Base-by-base conservation (phyloP, 2,888 invertebrate species). In the Polydrusus pterygomalis region DNA sequence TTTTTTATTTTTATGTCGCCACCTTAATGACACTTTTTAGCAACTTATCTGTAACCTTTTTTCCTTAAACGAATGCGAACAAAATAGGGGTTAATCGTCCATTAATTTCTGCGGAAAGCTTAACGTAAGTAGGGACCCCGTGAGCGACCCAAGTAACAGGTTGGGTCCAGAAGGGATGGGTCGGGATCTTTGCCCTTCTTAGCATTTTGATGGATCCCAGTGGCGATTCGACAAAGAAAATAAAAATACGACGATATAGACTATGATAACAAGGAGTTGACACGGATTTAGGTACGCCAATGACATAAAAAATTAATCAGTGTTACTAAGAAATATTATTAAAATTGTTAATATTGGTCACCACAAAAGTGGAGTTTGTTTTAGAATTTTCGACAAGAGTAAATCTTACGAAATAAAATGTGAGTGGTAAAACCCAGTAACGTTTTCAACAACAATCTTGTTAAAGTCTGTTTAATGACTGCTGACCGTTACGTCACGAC, bases 51-150 rank as follows among this genome's bases (percentile, higher is more conserved):
- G 62, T 70, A 34, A 70, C 25, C 34, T n/a, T 47, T 63, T 70
- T 62, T 67, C 71, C 58, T 74, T 69, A 70, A 73, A 74, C 72
- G 68, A 74, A 71, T 70, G 68, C 67, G 76, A 73, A 71, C 78
- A 79, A 79, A 80, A 78, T 78, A 34, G 78, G 77, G 78, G 78
- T 81, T 82, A 81, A 81, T 80, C 79, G 79, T 81, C 80, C 80
- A 80, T 80, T 81, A 81, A 81, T 81, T 82, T 79, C 68, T 68
- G 68, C 38, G 63, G 62, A 68, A 47, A 74, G 68, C 58, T 68
- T 58, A 64, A 63, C 62, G 65, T 73, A 73, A 73, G 72, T 73
- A 73, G 72, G 56, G 67, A 65, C 72, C 67, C 54, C 65, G 54
- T 65, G 65, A 58, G 64, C 72, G 72, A 65, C 72, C 72, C 43